A percentile compares a stretch with the other conserved stretches of the same genome.
Conservation (phyloP, 2,113 vertebrate genomes). For the Piaya cayana region DNA sequence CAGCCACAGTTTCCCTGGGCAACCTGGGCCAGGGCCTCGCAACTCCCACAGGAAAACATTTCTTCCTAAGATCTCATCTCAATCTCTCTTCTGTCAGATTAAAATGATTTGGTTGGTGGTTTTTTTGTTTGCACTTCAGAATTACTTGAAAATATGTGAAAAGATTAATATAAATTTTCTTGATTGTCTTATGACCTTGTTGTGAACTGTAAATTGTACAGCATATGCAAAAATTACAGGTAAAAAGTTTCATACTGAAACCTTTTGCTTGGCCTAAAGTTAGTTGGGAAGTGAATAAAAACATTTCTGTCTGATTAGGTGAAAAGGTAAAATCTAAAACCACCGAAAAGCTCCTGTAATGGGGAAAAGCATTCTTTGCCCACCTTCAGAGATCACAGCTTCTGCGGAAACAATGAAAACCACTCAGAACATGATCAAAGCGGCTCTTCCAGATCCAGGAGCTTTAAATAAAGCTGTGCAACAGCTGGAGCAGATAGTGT, state of each 20-base stretch:
- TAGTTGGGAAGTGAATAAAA: neutral
- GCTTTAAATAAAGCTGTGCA: neutral
- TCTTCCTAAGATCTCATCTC: neutral
- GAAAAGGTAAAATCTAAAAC: neutral
- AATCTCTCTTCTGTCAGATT: neutral
- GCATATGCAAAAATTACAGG: neutral
- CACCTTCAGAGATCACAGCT: neutral
- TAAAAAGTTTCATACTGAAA: neutral
- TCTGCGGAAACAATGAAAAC: neutral
- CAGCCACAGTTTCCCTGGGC: neutral
- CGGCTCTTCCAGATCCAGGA: neutral
- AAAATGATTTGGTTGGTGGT: neutral
- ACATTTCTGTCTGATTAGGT: neutral
- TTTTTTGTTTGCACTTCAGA: neutral
- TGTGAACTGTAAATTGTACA: neutral
- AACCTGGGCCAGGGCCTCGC: neutral
- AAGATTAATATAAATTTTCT: neutral
- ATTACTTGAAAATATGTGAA: neutral
- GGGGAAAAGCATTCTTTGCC: neutral
- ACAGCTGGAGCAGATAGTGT: neutral
- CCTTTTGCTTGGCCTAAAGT: neutral
- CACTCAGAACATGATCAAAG: neutral
- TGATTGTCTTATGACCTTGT: neutral
- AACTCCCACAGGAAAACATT: fast-evolving
- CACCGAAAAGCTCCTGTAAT: neutral